Evolutionary conservation across 2,888 invertebrate species (phyloP).

Genomic region (Leptopilina syphax): DNA sequence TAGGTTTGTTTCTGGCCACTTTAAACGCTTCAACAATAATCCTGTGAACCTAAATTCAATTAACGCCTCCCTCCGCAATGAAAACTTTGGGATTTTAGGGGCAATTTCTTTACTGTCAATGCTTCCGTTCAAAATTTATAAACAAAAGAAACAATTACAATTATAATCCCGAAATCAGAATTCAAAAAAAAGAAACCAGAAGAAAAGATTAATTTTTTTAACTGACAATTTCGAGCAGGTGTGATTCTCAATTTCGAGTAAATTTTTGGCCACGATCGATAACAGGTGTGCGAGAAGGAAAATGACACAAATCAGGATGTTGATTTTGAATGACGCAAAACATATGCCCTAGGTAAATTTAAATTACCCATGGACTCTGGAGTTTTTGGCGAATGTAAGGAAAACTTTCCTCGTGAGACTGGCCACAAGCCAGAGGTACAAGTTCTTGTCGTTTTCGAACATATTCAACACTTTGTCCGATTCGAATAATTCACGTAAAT

Average conservation of each 20-base stretch:
- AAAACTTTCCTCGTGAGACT: too few species aligned
- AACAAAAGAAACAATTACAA: conserved; percentile 44
- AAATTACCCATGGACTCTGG: conserved; percentile 69
- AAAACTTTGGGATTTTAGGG: conserved; percentile 40
- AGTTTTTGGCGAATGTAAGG: conserved; percentile 53
- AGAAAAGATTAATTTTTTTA: too few species aligned
- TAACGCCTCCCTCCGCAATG: conserved; percentile 63
- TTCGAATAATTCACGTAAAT: too few species aligned
- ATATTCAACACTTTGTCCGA: too few species aligned
- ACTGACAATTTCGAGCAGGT: too few species aligned
- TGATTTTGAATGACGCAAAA: conserved; percentile 72
- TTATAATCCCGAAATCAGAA: too few species aligned
- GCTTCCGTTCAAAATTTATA: conserved; percentile 15
- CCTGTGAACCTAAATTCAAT: conserved; percentile 68
- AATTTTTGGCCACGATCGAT: too few species aligned
- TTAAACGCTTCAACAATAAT: conserved; percentile 71
- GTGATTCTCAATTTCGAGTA: too few species aligned
- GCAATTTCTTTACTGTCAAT: conserved; percentile 13
- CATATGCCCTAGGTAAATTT: conserved; percentile 73
- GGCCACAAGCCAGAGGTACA: too few species aligned
- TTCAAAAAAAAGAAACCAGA: too few species aligned
- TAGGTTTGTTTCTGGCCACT: conserved; percentile 69
- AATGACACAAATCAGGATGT: conserved; percentile 70
- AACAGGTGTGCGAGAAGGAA: conserved; percentile 21
- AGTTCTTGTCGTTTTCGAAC: too few species aligned